phyloP scores from a whole-genome alignment of 2,113 vertebrate species.

The Hiodon alosoides region DNA sequence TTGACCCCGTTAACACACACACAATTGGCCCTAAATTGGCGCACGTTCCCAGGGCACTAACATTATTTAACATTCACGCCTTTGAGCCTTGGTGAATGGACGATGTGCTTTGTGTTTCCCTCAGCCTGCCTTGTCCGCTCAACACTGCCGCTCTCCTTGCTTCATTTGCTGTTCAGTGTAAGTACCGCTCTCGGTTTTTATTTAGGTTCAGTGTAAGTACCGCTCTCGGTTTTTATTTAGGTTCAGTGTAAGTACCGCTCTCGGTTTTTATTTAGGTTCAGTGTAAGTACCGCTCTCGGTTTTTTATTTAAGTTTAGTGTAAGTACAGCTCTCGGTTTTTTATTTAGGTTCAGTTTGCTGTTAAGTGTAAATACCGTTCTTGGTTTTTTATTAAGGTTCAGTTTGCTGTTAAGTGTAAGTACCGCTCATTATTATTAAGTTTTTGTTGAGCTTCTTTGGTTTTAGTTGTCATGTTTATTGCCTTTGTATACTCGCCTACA shows the following conservation, averaged over 20 bases:
- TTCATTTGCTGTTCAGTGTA: slow-evolving; percentile 93
- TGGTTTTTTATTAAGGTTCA: no score
- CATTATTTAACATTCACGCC: neutral
- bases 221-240: no score
- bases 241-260: neutral
- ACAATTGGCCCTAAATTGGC: neutral
- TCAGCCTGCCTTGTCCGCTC: slow-evolving; percentile 87
- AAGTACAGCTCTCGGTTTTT: no score
- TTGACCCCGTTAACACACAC: neutral
- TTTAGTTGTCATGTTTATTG: neutral
- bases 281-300: neutral
- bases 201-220: slow-evolving; percentile 95
- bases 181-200: slow-evolving; percentile 83
- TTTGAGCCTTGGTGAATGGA: neutral
- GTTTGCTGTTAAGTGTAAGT: no score
- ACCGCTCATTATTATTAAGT: neutral
- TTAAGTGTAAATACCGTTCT: no score
- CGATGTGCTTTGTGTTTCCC: slow-evolving; percentile 32
- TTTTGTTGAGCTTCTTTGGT: neutral
- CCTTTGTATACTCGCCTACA: neutral
- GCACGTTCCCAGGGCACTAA: neutral
- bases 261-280: neutral
- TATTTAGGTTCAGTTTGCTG: no score
- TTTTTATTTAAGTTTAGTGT: neutral
- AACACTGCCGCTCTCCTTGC: slow-evolving; percentile 93